Evolutionary conservation across 2,888 invertebrate genomes (phyloP), one percentile per base, ranked within the genome.

Genomic region (Drosophila fulvimacula): DNA sequence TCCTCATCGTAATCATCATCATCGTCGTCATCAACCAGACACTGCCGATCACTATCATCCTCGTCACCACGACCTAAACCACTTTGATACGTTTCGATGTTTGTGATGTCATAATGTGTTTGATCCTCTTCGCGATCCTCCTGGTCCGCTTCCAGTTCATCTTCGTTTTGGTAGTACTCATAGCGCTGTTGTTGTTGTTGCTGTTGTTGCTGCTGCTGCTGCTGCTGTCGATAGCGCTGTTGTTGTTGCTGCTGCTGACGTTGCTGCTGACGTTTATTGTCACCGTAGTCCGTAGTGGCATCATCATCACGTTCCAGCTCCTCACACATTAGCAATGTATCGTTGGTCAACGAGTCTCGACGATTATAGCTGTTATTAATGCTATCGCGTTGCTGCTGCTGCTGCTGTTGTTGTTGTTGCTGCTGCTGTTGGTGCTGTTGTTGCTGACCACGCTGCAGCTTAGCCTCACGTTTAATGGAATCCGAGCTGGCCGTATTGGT

Each of bases 321-420:
- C 63, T 92, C 92, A 61, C 92, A 91, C 75, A 91, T 69, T 32
- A 90, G 68, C 55, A 92, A 63, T 9, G 92, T 92, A 56, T 92
- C 92, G 62, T 92, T 91, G 57, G 91, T 92, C 34, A 91, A 70
- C 41, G 92, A 92, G 59, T 92, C 92, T 63, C 91, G 89, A 55
- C 92, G 83, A 73, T 92, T 92, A 66, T 91, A 91, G 65, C 90
- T 92, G 58, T 92, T 92, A 61, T 92, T 92, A 57, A 91, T 91
- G 82, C 91, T 91, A 73, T 91, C 90, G 30, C 84, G 80, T 59
- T 91, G 89, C 55, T 90, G 82, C 41, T 90, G 91, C 60, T 79
- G 82, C 11, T 79, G 73, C 17, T 80, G 73, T 36, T 79, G 72
- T 6, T 82, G 62, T 0, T 65, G 69, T 7, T 44, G 44, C 3